phyloP scores from a whole-genome alignment of 2,888 invertebrate genomes.

The Pollenia labialis region DNA sequence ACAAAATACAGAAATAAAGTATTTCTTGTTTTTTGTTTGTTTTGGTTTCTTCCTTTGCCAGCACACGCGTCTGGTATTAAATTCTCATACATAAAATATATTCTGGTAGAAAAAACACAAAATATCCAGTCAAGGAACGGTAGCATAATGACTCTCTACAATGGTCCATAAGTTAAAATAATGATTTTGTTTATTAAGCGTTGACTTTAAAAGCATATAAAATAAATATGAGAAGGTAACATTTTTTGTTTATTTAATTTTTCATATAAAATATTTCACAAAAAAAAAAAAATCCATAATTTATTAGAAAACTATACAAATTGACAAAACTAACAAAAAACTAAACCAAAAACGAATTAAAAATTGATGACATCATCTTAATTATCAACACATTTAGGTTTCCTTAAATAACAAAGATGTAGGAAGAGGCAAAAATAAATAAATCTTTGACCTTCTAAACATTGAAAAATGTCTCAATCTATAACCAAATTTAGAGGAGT shows the following conservation, averaged over 20 bases:
- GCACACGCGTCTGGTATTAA: slow-evolving; percentile 63
- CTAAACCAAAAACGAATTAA: background rate
- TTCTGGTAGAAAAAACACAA: slow-evolving; percentile 10
- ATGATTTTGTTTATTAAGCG: slow-evolving; percentile 72
- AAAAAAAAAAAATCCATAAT: slow-evolving; percentile 8
- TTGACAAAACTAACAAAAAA: slow-evolving; percentile 10
- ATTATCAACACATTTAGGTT: slow-evolving; percentile 2
- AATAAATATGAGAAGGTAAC: slow-evolving; percentile 42
- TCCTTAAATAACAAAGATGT: slow-evolving; percentile 7
- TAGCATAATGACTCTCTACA: slow-evolving; percentile 72
- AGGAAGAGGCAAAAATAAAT: slow-evolving; percentile 7
- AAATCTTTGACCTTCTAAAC: slow-evolving; percentile 66
- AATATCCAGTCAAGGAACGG: slow-evolving; percentile 52
- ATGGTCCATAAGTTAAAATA: slow-evolving; percentile 73
- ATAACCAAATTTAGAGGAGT: slow-evolving; percentile 50
- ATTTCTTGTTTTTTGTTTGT: background rate
- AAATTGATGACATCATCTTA: slow-evolving; percentile 63
- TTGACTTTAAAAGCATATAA: slow-evolving; percentile 70
- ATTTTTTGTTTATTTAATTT: slow-evolving; percentile 18
- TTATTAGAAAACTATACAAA: slow-evolving; percentile 46
- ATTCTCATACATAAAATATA: slow-evolving; percentile 70
- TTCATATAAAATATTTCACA: slow-evolving; percentile 5
- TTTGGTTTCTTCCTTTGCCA: slow-evolving; percentile 14
- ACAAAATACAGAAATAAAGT: slow-evolving; percentile 16
- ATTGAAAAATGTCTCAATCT: slow-evolving; percentile 66